Evolutionary conservation across 2,888 invertebrate genomes (phyloP).

Genomic region (Palloptera scutellata): DNA sequence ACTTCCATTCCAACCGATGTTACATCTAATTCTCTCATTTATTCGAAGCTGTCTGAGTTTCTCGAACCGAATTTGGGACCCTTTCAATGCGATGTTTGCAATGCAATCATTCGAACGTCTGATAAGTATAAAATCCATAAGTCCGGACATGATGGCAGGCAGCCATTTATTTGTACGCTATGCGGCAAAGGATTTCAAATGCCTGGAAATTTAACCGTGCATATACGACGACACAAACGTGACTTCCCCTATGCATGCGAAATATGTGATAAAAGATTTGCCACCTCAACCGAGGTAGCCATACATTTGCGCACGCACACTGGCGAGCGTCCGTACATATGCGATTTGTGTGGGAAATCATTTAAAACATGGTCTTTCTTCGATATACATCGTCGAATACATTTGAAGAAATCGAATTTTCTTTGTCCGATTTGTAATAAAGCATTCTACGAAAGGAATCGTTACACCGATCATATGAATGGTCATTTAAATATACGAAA

Average conservation of each 20-base stretch:
- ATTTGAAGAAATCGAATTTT: conserved; percentile 55
- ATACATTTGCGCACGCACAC: conserved; percentile 57
- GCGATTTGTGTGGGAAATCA: conserved; percentile 54
- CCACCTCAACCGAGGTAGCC: conserved; percentile 56
- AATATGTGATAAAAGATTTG: conserved; percentile 54
- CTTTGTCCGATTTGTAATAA: conserved; percentile 56
- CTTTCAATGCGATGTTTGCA: conserved; percentile 51
- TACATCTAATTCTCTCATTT: conserved; percentile 39
- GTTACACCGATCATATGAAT: conserved; percentile 58
- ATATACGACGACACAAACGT: conserved; percentile 51
- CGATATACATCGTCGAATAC: conserved; percentile 53
- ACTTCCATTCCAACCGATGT: conserved; percentile 12
- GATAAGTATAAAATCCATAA: conserved; percentile 57
- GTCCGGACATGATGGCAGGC: conserved; percentile 51
- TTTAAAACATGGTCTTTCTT: conserved; percentile 60
- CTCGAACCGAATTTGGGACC: conserved; percentile 51
- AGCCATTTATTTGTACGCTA: conserved; percentile 54
- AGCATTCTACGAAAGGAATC: conserved; percentile 56
- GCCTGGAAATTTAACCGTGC: conserved; percentile 55
- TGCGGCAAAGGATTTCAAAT: conserved; percentile 56
- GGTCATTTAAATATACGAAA: conserved; percentile 56
- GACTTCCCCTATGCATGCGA: conserved; percentile 57
- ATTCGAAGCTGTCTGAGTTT: conserved; percentile 48
- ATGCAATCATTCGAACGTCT: conserved; percentile 51
- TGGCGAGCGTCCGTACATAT: conserved; percentile 55